Percentiles rank a stretch among this genome's conserved stretches.
Evolutionary conservation across 2,797 vertebrate species (phyloP).

Genomic region (Gallinago solitaria): DNA sequence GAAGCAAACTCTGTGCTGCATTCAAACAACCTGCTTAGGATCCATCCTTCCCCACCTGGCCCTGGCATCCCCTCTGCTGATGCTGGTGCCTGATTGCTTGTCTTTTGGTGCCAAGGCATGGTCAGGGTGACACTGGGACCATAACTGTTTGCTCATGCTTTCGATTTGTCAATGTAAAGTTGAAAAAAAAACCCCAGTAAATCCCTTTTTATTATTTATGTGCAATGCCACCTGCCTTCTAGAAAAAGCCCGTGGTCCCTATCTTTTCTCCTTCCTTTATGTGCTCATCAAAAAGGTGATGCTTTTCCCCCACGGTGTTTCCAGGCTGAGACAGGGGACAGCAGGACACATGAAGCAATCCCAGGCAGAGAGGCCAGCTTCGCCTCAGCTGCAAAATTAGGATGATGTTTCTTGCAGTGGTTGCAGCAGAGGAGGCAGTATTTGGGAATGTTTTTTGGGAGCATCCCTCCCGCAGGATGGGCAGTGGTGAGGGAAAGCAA

Average conservation of each 20-base stretch:
- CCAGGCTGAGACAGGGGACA: neutral
- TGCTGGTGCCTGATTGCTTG: neutral
- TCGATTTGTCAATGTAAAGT: neutral
- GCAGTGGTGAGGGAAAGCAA: neutral
- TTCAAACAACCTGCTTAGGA: neutral
- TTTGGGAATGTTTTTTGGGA: neutral
- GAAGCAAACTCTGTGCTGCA: neutral
- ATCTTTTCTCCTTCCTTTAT: neutral
- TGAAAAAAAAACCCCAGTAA: neutral
- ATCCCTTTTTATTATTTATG: neutral
- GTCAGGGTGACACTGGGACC: neutral
- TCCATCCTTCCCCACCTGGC: neutral
- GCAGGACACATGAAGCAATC: neutral
- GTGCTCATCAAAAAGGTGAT: neutral
- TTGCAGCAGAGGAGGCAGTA: neutral
- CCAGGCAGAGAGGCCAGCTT: neutral
- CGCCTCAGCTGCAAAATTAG: neutral
- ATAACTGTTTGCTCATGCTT: neutral
- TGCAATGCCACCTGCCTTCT: neutral
- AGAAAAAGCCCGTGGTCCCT: neutral
- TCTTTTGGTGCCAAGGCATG: neutral
- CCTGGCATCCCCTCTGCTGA: neutral
- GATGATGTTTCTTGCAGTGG: neutral
- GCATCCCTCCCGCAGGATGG: accelerated
- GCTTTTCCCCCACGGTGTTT: neutral